Evolutionary conservation across 2,113 vertebrate genomes (phyloP), one percentile per base, ranked within the genome.

Genomic region (Sciurus niger): DNA sequence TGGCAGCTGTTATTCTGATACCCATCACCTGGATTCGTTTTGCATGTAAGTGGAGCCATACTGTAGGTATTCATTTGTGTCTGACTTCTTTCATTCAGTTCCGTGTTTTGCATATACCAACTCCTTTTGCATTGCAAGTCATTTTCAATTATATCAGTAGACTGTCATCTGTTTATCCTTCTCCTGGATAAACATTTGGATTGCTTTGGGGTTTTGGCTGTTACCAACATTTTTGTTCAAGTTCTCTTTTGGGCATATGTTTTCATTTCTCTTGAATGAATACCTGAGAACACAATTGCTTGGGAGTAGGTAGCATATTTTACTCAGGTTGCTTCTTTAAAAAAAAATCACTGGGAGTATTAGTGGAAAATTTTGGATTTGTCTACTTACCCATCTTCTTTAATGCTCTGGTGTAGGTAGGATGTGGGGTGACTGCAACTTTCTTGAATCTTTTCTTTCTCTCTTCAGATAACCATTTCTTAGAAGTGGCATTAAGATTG

Each of bases 211-310:
- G 28, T 73, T 95, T 91, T 40, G 58, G 25, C 30, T 93, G 14
- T 68, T 78, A 40, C 43, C n/a, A 46, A 78, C 85, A 70, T 93
- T 93, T 78, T 84, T 80, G 10, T 51, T 25, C 2, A 51, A 28
- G 24, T 90, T 28, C 51, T 86, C 65, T 94, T 72, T 83, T 83
- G 63, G 79, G 58, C 10, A 13, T 88, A 10, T 73, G 9, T 94
- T 93, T 94, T 84, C 20, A 79, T 76, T 83, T 94, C 55, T 97
- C 28, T 89, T 86, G 30, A 86, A 58, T 46, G 76, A 92, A 43
- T 46, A 86, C 30, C 40, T 87, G 12, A 40, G 28, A 89, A 79
- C 74, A 70, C 5, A 80, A 34, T 74, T 83, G 13, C 22, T 72
- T 91, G 83, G 37, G 24, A 68, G 22, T 83, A 58, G n/a, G 18